These are phyloP conservation scores for Darevskia nairensis DNA, from an alignment of 2,797 vertebrate genomes.

Conservation along the genomic window DNA sequence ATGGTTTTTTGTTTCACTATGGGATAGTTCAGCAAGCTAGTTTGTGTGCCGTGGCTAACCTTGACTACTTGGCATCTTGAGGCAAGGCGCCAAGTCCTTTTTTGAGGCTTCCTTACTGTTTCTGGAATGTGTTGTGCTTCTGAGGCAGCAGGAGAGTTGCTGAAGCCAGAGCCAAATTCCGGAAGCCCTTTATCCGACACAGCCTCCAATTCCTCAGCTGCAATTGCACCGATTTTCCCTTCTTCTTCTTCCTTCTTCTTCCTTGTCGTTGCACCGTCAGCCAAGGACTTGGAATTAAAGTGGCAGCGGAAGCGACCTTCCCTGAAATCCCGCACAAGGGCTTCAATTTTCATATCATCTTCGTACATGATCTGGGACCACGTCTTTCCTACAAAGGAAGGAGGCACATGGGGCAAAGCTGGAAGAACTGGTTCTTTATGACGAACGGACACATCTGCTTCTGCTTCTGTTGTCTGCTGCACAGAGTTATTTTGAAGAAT, in stretches of 20 bases:
- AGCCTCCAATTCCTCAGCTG: slow-evolving; percentile 41
- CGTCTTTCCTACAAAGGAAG: slow-evolving; percentile 88
- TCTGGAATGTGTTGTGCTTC: slow-evolving; percentile 57
- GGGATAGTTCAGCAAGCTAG: slow-evolving; percentile 78
- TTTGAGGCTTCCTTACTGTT: slow-evolving; percentile 64
- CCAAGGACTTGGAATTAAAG: slow-evolving; percentile 86
- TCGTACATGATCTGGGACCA: slow-evolving; percentile 89
- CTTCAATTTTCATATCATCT: slow-evolving; percentile 87
- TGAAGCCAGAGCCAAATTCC: slow-evolving; percentile 69
- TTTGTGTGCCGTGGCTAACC: slow-evolving; percentile 89
- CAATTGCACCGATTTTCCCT: slow-evolving; percentile 53
- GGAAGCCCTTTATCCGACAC: slow-evolving; percentile 64
- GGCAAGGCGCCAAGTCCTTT: slow-evolving; percentile 78
- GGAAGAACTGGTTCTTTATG: slow-evolving; percentile 83
- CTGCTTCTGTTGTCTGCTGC: slow-evolving; percentile 37
- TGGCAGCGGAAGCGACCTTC: slow-evolving; percentile 85
- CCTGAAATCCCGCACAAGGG: slow-evolving; percentile 87
- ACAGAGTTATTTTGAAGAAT: slow-evolving; percentile 69
- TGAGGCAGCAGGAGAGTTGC: slow-evolving; percentile 65
- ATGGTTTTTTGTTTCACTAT: slow-evolving; percentile 76
- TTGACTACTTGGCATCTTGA: slow-evolving; percentile 88
- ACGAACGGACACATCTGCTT: slow-evolving; percentile 24
- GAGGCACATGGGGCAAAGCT: slow-evolving; percentile 83
- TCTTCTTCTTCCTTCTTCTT: slow-evolving; percentile 67
- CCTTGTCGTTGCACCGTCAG: slow-evolving; percentile 73